These are phyloP conservation scores for Phyllotreta cruciferae DNA, from an alignment of 2,888 invertebrate genomes.

Conservation along the genomic window DNA sequence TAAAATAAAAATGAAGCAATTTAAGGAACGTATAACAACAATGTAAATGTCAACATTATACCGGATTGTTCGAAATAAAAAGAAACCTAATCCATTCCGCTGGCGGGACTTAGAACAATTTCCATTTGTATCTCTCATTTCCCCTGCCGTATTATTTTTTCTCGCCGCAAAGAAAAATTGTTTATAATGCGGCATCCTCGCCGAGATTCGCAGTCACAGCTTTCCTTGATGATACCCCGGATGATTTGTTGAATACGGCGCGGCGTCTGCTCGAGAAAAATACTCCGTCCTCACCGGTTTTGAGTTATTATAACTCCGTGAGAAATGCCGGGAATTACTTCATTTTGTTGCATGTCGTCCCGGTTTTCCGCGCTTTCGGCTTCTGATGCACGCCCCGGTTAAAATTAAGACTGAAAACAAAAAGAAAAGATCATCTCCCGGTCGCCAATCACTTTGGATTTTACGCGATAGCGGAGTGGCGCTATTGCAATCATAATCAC, in stretches of 20 bases:
- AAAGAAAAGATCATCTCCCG: too few species aligned
- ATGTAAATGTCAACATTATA: neutral
- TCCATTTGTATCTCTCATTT: slow-evolving; percentile 21
- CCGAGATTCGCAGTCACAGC: slow-evolving; percentile 44
- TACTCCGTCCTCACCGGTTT: slow-evolving; percentile 42
- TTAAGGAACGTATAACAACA: too few species aligned
- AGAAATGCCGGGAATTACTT: slow-evolving; percentile 53
- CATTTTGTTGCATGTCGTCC: slow-evolving; percentile 47
- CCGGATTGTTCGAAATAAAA: neutral
- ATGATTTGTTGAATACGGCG: slow-evolving; percentile 48
- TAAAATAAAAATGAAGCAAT: too few species aligned
- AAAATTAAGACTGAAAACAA: neutral
- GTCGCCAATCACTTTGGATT: too few species aligned
- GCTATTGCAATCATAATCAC: too few species aligned
- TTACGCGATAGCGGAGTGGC: too few species aligned
- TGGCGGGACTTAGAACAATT: slow-evolving; percentile 13
- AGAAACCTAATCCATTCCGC: neutral
- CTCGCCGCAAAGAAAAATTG: slow-evolving; percentile 34
- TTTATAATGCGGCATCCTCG: slow-evolving; percentile 35
- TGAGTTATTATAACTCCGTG: slow-evolving; percentile 55
- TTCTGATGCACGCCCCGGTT: slow-evolving; percentile 14
- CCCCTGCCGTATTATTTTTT: slow-evolving; percentile 11
- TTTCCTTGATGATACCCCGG: slow-evolving; percentile 45
- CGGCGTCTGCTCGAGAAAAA: slow-evolving; percentile 49
- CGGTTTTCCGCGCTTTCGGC: slow-evolving; percentile 40